Evolutionary conservation across 1,140 invertebrate species (phyloP), one percentile per base, ranked within the genome.

Genomic region (Macrobrachium nipponense): DNA sequence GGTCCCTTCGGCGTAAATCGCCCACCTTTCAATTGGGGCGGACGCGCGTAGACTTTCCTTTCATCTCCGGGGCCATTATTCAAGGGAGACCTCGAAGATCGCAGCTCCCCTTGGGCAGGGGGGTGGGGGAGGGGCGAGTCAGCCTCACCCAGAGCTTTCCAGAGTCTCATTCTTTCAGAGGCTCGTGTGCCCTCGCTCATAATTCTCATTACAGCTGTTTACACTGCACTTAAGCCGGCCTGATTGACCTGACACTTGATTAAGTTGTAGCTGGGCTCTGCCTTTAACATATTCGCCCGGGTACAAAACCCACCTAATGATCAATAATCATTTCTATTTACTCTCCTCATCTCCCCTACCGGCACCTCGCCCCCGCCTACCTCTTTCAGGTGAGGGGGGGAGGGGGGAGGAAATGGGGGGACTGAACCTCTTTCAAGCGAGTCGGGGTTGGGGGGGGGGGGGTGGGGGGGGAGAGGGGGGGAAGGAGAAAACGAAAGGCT

Each of bases 311-410:
- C 36, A 73, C n/a, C 70, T 44, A 73, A 44, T 44, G 70, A 73
- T 73, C 70, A 73, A 73, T 73, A 73, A 73, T 73, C 43, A 73
- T 73, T 43, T 44, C 51, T 73, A 36, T 43, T 17, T 36, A 20
- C 18, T 27, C 36, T 73, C 27, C 27, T 44, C 18, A 3, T 51
- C 12, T 0, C 5, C 12, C 51, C 51, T n/a, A n/a, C n/a, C n/a
- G n/a, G n/a, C n/a, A n/a, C n/a, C n/a, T n/a, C 51, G 2, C 8
- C 8, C 0, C 51, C 51, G 0, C 51, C 51, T 51, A 51, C 51
- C 51, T 51, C 51, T 51, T 51, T 51, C 51, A 68, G n/a, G 15
- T 12, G 36, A 20, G 66, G 36, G 0, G 66, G n/a, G 4, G n/a
- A 15, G n/a, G 66, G 4, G n/a, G n/a, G n/a, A 5, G 66, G 36